Evolutionary conservation across 2,113 vertebrate genomes (phyloP), one percentile per base, ranked within the genome.

Genomic region (Dicentrarchus labrax): DNA sequence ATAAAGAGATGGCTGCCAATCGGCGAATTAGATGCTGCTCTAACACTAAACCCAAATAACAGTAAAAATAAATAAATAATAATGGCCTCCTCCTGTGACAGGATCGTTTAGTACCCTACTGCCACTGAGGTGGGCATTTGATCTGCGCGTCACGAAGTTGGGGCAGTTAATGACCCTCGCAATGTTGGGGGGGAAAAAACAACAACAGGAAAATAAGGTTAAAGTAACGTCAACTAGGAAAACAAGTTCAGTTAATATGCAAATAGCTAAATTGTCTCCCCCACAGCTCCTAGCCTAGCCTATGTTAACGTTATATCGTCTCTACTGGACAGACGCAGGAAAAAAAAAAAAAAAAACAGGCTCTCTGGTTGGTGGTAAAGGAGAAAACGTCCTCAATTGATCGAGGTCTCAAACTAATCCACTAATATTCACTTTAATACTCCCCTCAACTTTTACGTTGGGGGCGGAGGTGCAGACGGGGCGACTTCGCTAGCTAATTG

Each of bases 381-480:
- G 72, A 30, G 56, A 16, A 17, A 16, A 17, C 67, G 65, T 82
- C 56, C 70, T 74, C 36, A 73, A 74, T 19, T 48, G 53, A 72
- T 59, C 74, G 80, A 72, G 21, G 74, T 85, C 77, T 82, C 72
- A 65, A 73, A 83, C 61, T 74, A 78, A 86, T 30, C 30, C 86
- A 78, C 69, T 21, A 59, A 83, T 67, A 45, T 83, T 59, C 64
- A 80, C 86, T 84, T 75, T 56, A 85, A 84, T 82, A 13, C 11
- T 12, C 45, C 53, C 47, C 62, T 9, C 43, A 62, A 73, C 16
- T 67, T 76, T 48, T 65, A 36, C 50, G 75, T 66, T 76, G 79
- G 85, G 77, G 90, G 85, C 80, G 88, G 88, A 61, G 88, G 80
- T 74, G 73, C 36, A 30, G 67, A 83, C 70, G 38, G 30, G 62